Conservation (phyloP, 64 coral and sea anemone species). For the Astreopora myriophthalma region DNA sequence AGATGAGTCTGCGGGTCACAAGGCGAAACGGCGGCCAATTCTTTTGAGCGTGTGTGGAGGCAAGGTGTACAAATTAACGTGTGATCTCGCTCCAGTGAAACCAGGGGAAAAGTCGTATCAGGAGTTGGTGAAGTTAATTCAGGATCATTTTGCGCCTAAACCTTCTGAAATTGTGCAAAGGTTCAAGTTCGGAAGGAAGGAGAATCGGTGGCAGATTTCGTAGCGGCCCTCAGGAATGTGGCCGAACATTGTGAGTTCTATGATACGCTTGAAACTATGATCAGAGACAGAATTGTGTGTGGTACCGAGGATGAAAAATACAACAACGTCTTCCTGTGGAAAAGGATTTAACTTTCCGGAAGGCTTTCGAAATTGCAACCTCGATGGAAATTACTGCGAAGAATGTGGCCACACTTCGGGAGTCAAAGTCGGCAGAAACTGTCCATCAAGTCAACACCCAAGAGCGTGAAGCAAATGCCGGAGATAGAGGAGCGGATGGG, state of each 20-base stretch:
- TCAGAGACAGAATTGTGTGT: conserved; percentile 37
- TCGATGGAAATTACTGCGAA: not conserved
- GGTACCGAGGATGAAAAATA: conserved; percentile 60
- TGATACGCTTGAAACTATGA: conserved; percentile 17
- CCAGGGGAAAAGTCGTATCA: not conserved
- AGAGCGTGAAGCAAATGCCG: not conserved
- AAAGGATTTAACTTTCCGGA: conserved; percentile 60
- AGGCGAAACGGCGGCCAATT: not conserved
- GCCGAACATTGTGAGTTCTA: conserved; percentile 17
- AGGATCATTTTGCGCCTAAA: not conserved
- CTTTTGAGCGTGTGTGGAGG: not conserved
- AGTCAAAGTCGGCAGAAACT: not conserved
- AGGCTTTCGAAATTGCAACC: conserved; percentile 49
- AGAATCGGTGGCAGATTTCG: not conserved
- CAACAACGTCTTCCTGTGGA: conserved; percentile 52
- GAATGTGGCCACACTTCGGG: not conserved
- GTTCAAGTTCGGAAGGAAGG: not conserved
- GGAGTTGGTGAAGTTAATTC: not conserved
- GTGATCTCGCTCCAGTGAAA: not conserved
- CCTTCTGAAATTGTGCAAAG: not conserved
- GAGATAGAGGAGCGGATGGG: not conserved
- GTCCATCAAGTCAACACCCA: not conserved
- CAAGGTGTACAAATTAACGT: not conserved
- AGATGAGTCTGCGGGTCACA: not conserved
- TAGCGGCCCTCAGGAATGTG: not conserved